These are phyloP conservation scores for Trichopria drosophilae DNA, from an alignment of 2,888 invertebrate species.

Conservation along the genomic window DNA sequence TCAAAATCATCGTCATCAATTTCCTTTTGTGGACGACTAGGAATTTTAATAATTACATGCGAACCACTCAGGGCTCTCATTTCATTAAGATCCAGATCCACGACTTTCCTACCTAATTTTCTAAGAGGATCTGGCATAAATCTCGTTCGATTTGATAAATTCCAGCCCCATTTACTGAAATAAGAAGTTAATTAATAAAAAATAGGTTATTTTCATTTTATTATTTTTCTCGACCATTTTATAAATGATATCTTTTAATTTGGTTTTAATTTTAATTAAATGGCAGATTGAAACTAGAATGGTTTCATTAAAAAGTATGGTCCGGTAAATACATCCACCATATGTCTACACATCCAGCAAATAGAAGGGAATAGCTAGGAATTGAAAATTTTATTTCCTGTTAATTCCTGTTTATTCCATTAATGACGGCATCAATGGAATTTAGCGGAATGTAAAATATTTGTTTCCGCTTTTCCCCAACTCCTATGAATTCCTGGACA, in stretches of 20 bases:
- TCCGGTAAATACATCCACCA: too few species aligned
- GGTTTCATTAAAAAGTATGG: too few species aligned
- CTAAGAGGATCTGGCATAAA: constrained; percentile 60
- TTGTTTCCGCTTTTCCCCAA: too few species aligned
- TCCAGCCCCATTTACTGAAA: constrained; percentile 63
- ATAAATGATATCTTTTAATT: constrained; percentile 8
- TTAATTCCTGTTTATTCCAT: too few species aligned
- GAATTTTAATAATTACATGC: constrained; percentile 72
- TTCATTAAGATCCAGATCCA: constrained; percentile 66
- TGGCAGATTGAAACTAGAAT: too few species aligned
- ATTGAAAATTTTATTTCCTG: too few species aligned
- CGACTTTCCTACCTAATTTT: constrained; percentile 58
- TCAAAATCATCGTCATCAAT: constrained; percentile 31
- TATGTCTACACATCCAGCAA: too few species aligned
- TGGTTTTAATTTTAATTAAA: neutral
- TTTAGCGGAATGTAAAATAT: too few species aligned
- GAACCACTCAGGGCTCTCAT: constrained; percentile 65
- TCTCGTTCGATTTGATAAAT: constrained; percentile 64
- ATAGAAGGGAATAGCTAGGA: too few species aligned
- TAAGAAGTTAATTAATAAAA: constrained; percentile 47
- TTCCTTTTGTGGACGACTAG: constrained; percentile 57
- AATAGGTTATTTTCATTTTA: constrained; percentile 8
- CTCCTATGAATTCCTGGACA: too few species aligned
- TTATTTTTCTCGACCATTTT: too few species aligned
- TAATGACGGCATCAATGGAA: too few species aligned